Base-by-base conservation (phyloP, 2,113 vertebrate species). In the Melanerpes aurifrons region DNA sequence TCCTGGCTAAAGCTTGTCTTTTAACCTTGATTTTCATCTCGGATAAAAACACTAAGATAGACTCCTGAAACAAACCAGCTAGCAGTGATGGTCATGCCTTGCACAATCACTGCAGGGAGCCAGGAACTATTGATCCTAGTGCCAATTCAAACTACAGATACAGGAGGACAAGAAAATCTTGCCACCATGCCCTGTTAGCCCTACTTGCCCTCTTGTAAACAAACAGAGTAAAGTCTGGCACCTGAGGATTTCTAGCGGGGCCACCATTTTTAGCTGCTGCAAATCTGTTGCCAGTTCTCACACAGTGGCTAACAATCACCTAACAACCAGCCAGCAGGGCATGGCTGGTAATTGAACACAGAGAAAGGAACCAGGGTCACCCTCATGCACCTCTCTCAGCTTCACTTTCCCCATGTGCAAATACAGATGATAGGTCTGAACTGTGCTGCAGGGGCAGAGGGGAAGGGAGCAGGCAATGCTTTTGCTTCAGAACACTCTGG, bases 261-360 rank as follows among this genome's bases (percentile, higher is more conserved):
- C 28, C 31, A 58, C 9, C 47, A 25, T 67, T 48, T 85, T 62
- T 68, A 79, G 40, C 47, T 82, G 48, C 43, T 37, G 15, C 28
- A 35, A 29, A 32, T 31, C 26, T 3, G 15, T 24, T 79, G 54
- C 35, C 54, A 32, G 35, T 54, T 74, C 58, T 72, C 37, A 40
- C 48, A 48, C 6, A 37, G 43, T 22, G 17, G 10, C 37, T 59
- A 72, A 45, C 1, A 4, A 31, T 17, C 1, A 0, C 0, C 0
- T 43, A 76, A 71, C 17, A 72, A 40, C 12, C 37, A 91, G 35
- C 7, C n/a, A 54, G 37, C 35, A 35, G 14, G 53, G 6, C 6
- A 75, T 0, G 5, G 32, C 2, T 4, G 10, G 32, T 63, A 75
- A 26, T 2, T 22, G 18, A 29, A 69, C 1, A 1, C 7, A 16